phyloP scores from a whole-genome alignment of 2,113 vertebrate species.

The Ceyx margarethae region DNA sequence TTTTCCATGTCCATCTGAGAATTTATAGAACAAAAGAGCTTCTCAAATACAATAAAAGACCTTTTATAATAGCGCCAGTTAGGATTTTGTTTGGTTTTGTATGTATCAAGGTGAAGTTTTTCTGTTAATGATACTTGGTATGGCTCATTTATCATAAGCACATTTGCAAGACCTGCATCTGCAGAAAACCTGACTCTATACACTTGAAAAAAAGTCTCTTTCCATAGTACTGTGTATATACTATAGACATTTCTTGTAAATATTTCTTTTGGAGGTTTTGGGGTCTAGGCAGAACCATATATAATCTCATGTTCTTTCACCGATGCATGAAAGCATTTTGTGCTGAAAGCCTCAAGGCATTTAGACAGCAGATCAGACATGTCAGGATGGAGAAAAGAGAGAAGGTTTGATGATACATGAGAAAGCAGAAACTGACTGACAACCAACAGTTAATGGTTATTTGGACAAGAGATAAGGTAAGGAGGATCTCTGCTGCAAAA shows the following conservation, averaged over 20 bases:
- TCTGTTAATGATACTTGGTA: neutral
- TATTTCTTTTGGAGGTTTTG: neutral
- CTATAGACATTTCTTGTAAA: neutral
- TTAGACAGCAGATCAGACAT: neutral
- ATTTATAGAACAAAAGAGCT: neutral
- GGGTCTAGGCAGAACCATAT: rapidly evolving
- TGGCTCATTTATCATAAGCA: neutral
- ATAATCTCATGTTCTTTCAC: neutral
- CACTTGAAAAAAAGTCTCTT: neutral
- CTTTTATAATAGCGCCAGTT: neutral
- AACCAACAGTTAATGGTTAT: neutral
- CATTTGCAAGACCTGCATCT: neutral
- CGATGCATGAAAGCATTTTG: neutral
- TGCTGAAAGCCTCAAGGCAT: neutral
- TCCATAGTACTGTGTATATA: neutral
- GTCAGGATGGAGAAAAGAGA: neutral
- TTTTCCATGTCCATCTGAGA: neutral
- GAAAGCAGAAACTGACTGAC: neutral
- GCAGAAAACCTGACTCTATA: neutral
- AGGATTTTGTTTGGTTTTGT: neutral
- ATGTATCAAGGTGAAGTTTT: neutral
- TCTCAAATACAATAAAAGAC: neutral
- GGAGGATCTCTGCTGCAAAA: neutral
- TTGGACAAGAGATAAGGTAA: neutral
- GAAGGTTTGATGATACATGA: neutral